Percentiles rank a stretch among this genome's conserved stretches.
Conservation (phyloP, 2,888 invertebrate species). For the Brenthis daphne region DNA sequence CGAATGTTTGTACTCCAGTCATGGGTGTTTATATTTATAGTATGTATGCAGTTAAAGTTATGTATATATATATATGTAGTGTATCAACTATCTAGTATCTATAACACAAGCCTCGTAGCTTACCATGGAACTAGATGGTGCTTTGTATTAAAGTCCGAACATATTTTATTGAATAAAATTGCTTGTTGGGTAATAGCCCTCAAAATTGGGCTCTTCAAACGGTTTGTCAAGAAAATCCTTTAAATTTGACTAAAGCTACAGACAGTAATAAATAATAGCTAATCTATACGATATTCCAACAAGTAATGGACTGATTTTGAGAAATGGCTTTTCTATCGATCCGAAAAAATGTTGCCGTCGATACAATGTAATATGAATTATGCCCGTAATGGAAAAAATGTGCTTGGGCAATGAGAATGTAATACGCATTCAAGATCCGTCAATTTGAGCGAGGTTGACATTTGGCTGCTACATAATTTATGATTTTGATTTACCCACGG, state of each 20-base stretch:
- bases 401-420: constrained; percentile 11
- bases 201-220: too few species aligned
- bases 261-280: neutral
- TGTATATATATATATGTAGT: too few species aligned
- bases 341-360: constrained; percentile 10
- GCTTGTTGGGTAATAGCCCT: too few species aligned
- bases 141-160: too few species aligned
- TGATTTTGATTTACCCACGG: constrained; percentile 6
- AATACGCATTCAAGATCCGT: constrained; percentile 11
- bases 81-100: too few species aligned
- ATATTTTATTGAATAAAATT: too few species aligned
- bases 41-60: too few species aligned
- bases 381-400: neutral
- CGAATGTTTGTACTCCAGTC: too few species aligned
- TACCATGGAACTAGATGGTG: too few species aligned
- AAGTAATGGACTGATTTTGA: constrained; percentile 19
- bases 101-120: too few species aligned
- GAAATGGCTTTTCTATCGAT: constrained; percentile 11
- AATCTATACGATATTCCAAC: constrained; percentile 2
- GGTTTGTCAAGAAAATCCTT: neutral
- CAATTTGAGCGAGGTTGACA: constrained; percentile 18
- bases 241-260: neutral
- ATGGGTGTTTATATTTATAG: too few species aligned
- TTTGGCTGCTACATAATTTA: constrained; percentile 2
- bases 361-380: constrained; percentile 11